Conservation (phyloP, 2,888 invertebrate species). For the Pegoplata infirma region DNA sequence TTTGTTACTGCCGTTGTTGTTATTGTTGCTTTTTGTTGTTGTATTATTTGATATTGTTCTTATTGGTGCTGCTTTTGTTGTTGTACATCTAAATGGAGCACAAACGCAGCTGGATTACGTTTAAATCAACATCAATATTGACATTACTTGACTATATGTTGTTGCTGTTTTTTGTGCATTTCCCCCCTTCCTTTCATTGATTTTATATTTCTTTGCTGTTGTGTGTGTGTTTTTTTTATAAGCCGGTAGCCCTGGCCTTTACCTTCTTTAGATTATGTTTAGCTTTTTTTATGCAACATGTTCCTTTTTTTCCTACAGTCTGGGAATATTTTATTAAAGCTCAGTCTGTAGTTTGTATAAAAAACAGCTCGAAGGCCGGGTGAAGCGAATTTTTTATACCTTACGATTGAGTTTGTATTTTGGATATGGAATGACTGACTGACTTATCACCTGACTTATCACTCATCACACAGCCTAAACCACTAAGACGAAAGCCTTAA, state of each 20-base stretch:
- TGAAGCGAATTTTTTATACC: no score
- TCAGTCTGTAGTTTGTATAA: constrained; percentile 25
- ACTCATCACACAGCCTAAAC: no score
- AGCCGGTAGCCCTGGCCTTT: constrained; percentile 61
- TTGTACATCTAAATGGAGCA: constrained; percentile 55
- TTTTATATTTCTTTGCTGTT: constrained; percentile 31
- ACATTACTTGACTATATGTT: constrained; percentile 31
- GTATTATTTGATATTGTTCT: constrained; percentile 19
- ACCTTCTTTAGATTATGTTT: constrained; percentile 55
- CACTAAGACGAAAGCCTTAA: no score
- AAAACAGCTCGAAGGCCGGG: neutral
- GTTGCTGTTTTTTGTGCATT: constrained; percentile 5
- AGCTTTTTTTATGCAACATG: constrained; percentile 35
- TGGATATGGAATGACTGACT: no score
- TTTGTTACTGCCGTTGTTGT: neutral
- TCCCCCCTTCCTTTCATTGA: neutral
- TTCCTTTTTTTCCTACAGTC: constrained; percentile 38
- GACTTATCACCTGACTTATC: no score
- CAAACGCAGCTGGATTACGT: constrained; percentile 62
- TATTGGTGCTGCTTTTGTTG: neutral
- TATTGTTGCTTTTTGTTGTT: neutral
- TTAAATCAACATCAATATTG: constrained; percentile 61
- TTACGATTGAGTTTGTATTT: no score
- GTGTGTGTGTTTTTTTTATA: constrained; percentile 35
- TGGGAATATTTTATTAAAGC: constrained; percentile 57